A percentile compares a stretch with the other conserved stretches of the same genome.
These are phyloP conservation scores for Buathra laborator DNA, from an alignment of 2,888 invertebrate genomes.

Conservation along the genomic window DNA sequence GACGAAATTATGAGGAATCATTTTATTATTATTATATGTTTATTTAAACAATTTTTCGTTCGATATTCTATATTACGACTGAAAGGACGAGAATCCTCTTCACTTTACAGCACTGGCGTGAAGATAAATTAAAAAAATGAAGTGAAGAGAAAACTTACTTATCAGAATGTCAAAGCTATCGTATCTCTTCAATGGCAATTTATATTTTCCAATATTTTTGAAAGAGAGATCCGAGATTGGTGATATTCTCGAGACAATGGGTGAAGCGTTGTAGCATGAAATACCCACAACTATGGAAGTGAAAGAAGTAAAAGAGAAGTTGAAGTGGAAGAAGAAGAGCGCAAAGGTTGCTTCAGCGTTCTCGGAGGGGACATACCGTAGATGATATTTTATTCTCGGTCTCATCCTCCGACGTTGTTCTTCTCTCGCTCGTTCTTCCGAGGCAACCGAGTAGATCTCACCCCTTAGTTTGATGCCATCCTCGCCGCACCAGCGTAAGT, in stretches of 20 bases:
- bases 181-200: background rate
- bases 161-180: background rate
- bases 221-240: background rate
- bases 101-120: background rate
- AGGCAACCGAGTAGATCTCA: constrained; percentile 67
- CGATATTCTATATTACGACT: no score
- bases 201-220: background rate
- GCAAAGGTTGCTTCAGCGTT: constrained; percentile 70
- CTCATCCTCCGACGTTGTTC: constrained; percentile 62
- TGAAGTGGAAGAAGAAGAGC: constrained; percentile 67
- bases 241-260: background rate
- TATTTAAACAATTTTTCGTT: no score
- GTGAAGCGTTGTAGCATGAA: background rate
- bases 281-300: constrained; percentile 17
- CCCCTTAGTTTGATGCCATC: constrained; percentile 78
- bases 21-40: background rate
- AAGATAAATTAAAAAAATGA: background rate
- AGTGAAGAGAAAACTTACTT: background rate
- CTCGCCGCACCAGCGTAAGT: constrained; percentile 78
- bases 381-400: constrained; percentile 81
- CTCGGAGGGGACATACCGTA: constrained; percentile 81
- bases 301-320: constrained; percentile 47
- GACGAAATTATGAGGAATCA: background rate
- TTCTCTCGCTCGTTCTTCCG: constrained; percentile 47
- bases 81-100: background rate